These are phyloP conservation scores for Cephus cinctus DNA, from an alignment of 1,140 invertebrate species.

Conservation along the genomic window DNA sequence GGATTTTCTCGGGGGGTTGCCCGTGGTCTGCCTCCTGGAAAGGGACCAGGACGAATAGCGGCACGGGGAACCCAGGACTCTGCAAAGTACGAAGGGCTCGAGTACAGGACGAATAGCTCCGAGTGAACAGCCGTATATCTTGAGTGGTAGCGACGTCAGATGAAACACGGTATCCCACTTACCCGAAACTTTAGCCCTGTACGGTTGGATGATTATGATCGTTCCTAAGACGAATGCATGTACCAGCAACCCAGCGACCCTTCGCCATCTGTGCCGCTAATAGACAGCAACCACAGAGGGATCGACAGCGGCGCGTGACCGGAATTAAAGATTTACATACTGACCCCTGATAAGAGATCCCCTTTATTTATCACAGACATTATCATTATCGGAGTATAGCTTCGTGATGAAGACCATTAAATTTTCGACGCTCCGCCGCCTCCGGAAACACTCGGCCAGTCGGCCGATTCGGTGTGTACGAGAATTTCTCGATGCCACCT, in stretches of 20 bases:
- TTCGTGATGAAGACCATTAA: too few relatives aligned
- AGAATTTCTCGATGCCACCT: too few relatives aligned
- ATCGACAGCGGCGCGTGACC: neutral
- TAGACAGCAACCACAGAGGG: neutral
- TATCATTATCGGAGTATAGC: too few relatives aligned
- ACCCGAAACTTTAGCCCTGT: conserved; percentile 12
- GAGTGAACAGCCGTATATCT: conserved; percentile 25
- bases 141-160: conserved; percentile 14
- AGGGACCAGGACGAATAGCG: conserved; percentile 12
- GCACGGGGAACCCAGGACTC: conserved; percentile 10
- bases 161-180: conserved; percentile 15
- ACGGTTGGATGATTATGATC: too few relatives aligned
- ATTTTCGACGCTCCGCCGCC: too few relatives aligned
- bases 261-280: neutral
- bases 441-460: too few relatives aligned
- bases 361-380: too few relatives aligned
- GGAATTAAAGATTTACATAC: neutral
- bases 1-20: conserved; percentile 12
- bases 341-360: conserved; percentile 10
- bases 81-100: conserved; percentile 13
- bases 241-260: conserved; percentile 2
- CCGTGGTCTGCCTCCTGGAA: conserved; percentile 5
- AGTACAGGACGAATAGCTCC: conserved; percentile 17
- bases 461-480: too few relatives aligned
- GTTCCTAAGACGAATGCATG: too few relatives aligned